Percentiles rank a stretch among this genome's conserved stretches.
These are phyloP conservation scores for Varanus komodoensis DNA, from an alignment of 2,113 vertebrate genomes.

Conservation along the genomic window DNA sequence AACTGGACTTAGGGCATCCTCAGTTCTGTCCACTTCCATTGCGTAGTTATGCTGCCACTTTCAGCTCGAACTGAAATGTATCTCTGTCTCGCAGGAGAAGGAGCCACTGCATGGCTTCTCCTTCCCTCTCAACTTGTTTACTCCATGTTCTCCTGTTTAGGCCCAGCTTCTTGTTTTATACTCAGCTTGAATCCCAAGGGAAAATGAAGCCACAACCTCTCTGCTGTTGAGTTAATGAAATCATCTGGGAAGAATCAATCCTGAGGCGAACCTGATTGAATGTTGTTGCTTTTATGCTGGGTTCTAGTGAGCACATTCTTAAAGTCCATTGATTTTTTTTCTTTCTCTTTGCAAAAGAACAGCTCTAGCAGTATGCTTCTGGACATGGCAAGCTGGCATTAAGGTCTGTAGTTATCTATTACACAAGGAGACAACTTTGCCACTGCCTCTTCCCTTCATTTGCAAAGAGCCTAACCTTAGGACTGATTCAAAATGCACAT, in stretches of 20 bases:
- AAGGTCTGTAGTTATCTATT: not conserved
- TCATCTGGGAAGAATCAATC: slow-evolving; percentile 61
- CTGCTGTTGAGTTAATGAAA: slow-evolving; percentile 58
- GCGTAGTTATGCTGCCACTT: too few species aligned
- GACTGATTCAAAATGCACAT: not conserved
- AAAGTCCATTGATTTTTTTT: not conserved
- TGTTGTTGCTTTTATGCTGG: slow-evolving; percentile 38
- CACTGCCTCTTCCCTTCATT: not conserved
- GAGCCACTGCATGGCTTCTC: slow-evolving; percentile 24
- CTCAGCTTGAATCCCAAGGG: slow-evolving; percentile 49
- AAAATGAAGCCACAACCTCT: slow-evolving; percentile 51
- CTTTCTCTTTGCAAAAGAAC: not conserved
- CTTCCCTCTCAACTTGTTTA: not conserved
- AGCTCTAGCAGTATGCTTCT: not conserved
- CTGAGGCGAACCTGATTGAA: slow-evolving; percentile 38
- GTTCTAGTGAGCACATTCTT: slow-evolving; percentile 18
- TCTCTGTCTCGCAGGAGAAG: not conserved
- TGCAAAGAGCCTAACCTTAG: not conserved
- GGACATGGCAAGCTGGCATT: slow-evolving; percentile 5
- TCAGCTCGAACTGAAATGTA: not conserved
- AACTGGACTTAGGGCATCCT: not conserved
- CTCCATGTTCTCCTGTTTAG: slow-evolving; percentile 56
- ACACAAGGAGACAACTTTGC: not conserved
- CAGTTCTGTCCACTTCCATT: not conserved
- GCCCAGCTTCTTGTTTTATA: slow-evolving; percentile 61